phyloP scores from a whole-genome alignment of 2,888 invertebrate genomes.

The Lycia hirtaria region DNA sequence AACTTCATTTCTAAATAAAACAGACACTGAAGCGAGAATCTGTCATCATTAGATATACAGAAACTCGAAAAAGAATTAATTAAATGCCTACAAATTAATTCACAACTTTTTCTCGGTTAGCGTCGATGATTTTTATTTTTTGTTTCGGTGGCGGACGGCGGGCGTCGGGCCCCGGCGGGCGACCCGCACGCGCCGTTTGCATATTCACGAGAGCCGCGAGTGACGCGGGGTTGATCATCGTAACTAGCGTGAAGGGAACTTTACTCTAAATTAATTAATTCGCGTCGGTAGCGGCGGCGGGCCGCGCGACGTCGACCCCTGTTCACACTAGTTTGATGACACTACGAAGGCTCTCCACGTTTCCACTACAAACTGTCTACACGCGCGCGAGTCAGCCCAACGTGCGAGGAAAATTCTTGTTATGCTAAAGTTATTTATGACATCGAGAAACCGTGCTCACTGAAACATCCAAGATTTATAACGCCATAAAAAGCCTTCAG shows the following conservation, averaged over 20 bases:
- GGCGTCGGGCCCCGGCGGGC: slow-evolving; percentile 6
- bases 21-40: slow-evolving; percentile 24
- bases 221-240: slow-evolving; percentile 52
- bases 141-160: slow-evolving; percentile 35
- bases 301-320: slow-evolving; percentile 21
- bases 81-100: slow-evolving; percentile 55
- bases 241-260: slow-evolving; percentile 55
- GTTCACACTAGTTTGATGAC: slow-evolving; percentile 10
- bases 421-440: slow-evolving; percentile 19
- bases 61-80: slow-evolving; percentile 53
- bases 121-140: slow-evolving; percentile 51
- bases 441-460: slow-evolving; percentile 20
- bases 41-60: slow-evolving; percentile 30
- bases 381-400: not conserved
- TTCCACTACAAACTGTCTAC: not conserved
- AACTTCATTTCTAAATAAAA: slow-evolving; percentile 22
- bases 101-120: slow-evolving; percentile 45
- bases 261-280: slow-evolving; percentile 65
- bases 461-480: slow-evolving; percentile 27
- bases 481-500: slow-evolving; percentile 26
- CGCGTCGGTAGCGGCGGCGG: slow-evolving; percentile 50
- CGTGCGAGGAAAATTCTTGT: slow-evolving; percentile 16
- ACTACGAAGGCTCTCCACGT: not conserved
- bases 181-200: slow-evolving; percentile 45
- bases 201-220: slow-evolving; percentile 45